These are phyloP conservation scores for Ophiodon elongatus DNA, from an alignment of 2,113 vertebrate species.

Conservation along the genomic window DNA sequence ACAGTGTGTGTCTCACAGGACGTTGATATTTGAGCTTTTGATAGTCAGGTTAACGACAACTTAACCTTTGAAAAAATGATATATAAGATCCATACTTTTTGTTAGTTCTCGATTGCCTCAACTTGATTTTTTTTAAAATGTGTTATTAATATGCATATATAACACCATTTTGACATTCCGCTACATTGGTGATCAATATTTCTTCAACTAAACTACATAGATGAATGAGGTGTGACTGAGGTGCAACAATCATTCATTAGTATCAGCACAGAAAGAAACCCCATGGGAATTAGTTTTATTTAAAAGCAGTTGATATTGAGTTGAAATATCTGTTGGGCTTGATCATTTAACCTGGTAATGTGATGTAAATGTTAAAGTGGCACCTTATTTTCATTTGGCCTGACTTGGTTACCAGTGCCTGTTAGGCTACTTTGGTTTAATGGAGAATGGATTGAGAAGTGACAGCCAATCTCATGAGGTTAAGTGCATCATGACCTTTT, in stretches of 20 bases:
- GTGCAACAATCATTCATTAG: not conserved
- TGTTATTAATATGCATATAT: not conserved
- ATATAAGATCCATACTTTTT: not conserved
- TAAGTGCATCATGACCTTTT: conserved; percentile 72
- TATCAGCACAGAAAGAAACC: not conserved
- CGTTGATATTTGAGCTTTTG: not conserved
- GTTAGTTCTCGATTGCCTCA: not conserved
- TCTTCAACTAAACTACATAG: not conserved
- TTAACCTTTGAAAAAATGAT: not conserved
- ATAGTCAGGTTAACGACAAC: not conserved
- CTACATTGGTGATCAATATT: not conserved
- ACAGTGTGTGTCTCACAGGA: not conserved
- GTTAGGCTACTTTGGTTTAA: conserved; percentile 41
- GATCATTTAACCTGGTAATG: not conserved
- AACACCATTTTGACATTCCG: not conserved
- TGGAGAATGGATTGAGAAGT: conserved; percentile 17
- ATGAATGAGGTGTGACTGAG: not conserved
- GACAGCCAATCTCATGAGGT: conserved; percentile 65
- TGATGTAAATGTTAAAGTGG: not conserved
- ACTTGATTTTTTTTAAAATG: not conserved
- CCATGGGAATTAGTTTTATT: not conserved
- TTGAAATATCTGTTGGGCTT: not conserved
- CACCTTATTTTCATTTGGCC: not conserved
- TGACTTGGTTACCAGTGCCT: not conserved
- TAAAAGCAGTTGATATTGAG: not conserved